A percentile compares a stretch with the other conserved stretches of the same genome.
phyloP scores from a whole-genome alignment of 2,113 vertebrate genomes.

The Callopanchax toddi region DNA sequence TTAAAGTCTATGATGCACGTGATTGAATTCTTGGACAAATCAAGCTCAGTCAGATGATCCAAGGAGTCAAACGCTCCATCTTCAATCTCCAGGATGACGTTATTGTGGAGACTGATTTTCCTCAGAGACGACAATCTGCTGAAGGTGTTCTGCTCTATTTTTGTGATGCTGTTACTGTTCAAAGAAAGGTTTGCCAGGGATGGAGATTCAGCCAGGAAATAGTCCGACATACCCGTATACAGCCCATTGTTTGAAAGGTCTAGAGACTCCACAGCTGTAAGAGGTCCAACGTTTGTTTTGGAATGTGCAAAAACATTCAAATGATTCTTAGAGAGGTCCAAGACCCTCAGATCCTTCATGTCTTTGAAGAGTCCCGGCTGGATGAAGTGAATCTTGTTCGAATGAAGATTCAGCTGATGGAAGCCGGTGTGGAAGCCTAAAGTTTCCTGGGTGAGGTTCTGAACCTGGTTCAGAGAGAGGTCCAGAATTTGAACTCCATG shows the following conservation, averaged over 20 bases:
- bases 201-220: constrained; percentile 84
- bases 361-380: constrained; percentile 82
- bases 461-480: constrained; percentile 87
- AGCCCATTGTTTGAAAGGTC: constrained; percentile 92
- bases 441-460: constrained; percentile 79
- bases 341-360: constrained; percentile 81
- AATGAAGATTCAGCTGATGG: constrained; percentile 83
- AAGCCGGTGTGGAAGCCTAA: constrained; percentile 77
- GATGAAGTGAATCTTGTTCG: constrained; percentile 88
- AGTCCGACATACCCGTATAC: constrained; percentile 85
- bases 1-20: constrained; percentile 93
- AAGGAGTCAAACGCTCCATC: constrained; percentile 89
- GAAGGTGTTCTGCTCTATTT: constrained; percentile 83
- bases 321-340: constrained; percentile 87
- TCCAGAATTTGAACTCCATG: constrained; percentile 81
- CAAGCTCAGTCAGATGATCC: constrained; percentile 83
- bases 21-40: constrained; percentile 94
- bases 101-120: constrained; percentile 89
- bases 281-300: constrained; percentile 74
- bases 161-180: constrained; percentile 90
- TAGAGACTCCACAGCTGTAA: constrained; percentile 80
- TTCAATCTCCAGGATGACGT: constrained; percentile 94
- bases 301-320: constrained; percentile 79
- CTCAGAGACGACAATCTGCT: constrained; percentile 73
- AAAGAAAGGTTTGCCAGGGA: constrained; percentile 83